phyloP scores from a whole-genome alignment of 2,113 vertebrate genomes.

The Sceloporus undulatus region DNA sequence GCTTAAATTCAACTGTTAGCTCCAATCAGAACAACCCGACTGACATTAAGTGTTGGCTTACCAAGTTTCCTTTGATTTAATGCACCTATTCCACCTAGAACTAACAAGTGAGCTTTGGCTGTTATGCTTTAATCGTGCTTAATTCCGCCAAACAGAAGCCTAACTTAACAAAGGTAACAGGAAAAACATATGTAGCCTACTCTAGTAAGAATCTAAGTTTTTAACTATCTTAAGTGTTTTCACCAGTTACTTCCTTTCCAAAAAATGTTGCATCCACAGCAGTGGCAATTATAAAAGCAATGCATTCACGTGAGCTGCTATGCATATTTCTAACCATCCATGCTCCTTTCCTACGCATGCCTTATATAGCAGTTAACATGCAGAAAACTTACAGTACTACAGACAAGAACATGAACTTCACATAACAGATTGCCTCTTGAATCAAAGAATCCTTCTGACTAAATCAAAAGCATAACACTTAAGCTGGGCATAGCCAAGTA shows the following conservation, averaged over 20 bases:
- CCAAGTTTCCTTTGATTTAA: too few species aligned
- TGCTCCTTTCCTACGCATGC: not conserved
- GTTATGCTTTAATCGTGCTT: not conserved
- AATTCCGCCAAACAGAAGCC: slow-evolving; percentile 26
- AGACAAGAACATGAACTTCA: not conserved
- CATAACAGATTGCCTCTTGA: not conserved
- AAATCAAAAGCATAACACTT: not conserved
- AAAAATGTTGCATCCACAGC: not conserved
- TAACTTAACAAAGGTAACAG: not conserved
- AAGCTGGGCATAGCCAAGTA: not conserved
- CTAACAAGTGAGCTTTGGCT: too few species aligned
- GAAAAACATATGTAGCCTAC: not conserved
- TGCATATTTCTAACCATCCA: not conserved
- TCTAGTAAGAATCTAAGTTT: not conserved
- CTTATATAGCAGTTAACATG: not conserved
- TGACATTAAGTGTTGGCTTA: too few species aligned
- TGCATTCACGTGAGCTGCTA: not conserved
- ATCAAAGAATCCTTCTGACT: not conserved
- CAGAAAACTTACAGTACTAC: not conserved
- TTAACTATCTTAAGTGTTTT: not conserved
- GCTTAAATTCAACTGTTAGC: too few species aligned
- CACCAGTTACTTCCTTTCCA: not conserved
- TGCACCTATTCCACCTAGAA: too few species aligned
- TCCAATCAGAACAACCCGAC: too few species aligned
- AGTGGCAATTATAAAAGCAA: not conserved